Conservation (phyloP, 2,888 invertebrate genomes). For the Machimus rusticus region DNA sequence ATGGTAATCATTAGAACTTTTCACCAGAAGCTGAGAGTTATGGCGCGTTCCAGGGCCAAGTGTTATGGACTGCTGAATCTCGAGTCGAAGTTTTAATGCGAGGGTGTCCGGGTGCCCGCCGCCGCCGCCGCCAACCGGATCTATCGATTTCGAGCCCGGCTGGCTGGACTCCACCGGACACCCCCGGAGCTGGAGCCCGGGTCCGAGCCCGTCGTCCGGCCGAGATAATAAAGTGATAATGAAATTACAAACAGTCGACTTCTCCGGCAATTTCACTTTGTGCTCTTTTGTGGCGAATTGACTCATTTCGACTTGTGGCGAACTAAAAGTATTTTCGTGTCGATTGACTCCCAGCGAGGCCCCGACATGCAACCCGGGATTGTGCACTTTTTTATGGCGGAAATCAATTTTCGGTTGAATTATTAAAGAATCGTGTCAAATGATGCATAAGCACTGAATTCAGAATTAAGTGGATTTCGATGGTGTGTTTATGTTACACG, state of each 20-base stretch:
- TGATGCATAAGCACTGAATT: background rate
- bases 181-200: background rate
- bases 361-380: background rate
- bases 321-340: background rate
- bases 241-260: background rate
- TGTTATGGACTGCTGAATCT: slow-evolving; percentile 26
- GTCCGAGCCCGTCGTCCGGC: background rate
- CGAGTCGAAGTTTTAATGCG: background rate
- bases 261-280: background rate
- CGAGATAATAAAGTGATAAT: background rate
- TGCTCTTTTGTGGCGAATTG: background rate
- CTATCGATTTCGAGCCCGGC: background rate
- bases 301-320: background rate
- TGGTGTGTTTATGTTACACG: background rate
- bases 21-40: slow-evolving; percentile 22
- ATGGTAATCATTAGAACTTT: slow-evolving; percentile 37
- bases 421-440: background rate
- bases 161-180: background rate
- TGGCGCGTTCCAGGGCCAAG: slow-evolving; percentile 25
- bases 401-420: background rate
- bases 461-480: background rate
- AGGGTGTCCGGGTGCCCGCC: background rate
- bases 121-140: background rate
- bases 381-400: background rate
- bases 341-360: background rate